Percentiles rank a stretch among this genome's conserved stretches.
phyloP scores from a whole-genome alignment of 1,140 invertebrate genomes.

The Bombyx mandarina region DNA sequence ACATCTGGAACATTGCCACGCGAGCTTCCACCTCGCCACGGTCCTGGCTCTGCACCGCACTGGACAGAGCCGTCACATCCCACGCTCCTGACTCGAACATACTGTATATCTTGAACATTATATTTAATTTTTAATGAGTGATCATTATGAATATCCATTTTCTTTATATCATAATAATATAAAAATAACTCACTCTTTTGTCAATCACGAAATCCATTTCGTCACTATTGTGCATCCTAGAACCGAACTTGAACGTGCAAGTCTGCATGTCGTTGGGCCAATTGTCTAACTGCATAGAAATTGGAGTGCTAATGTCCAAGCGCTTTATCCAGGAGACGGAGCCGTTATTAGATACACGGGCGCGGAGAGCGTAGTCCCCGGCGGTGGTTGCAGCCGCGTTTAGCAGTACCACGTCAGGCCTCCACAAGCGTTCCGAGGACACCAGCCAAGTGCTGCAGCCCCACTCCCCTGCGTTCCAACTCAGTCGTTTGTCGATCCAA shows the following conservation, averaged over 20 bases:
- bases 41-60: slow-evolving; percentile 11
- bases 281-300: slow-evolving; percentile 25
- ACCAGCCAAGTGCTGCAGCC: slow-evolving; percentile 27
- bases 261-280: slow-evolving; percentile 46
- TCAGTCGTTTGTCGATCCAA: slow-evolving; percentile 43
- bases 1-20: slow-evolving; percentile 26
- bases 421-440: slow-evolving; percentile 39
- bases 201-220: slow-evolving; percentile 25
- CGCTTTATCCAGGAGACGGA: slow-evolving; percentile 28
- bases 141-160: too few species aligned
- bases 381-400: slow-evolving; percentile 27
- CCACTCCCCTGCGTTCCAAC: slow-evolving; percentile 45
- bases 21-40: slow-evolving; percentile 15
- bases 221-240: slow-evolving; percentile 23
- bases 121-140: too few species aligned
- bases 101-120: slow-evolving; percentile 13
- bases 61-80: slow-evolving; percentile 28
- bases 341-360: slow-evolving; percentile 29
- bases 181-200: too few species aligned
- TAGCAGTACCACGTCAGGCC: slow-evolving; percentile 37
- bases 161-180: too few species aligned
- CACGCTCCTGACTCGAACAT: slow-evolving; percentile 40
- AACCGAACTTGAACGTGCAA: slow-evolving; percentile 37
- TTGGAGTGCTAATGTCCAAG: slow-evolving; percentile 33
- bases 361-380: slow-evolving; percentile 25